Conservation (phyloP, 2,888 invertebrate species). For the Acleris cristana region DNA sequence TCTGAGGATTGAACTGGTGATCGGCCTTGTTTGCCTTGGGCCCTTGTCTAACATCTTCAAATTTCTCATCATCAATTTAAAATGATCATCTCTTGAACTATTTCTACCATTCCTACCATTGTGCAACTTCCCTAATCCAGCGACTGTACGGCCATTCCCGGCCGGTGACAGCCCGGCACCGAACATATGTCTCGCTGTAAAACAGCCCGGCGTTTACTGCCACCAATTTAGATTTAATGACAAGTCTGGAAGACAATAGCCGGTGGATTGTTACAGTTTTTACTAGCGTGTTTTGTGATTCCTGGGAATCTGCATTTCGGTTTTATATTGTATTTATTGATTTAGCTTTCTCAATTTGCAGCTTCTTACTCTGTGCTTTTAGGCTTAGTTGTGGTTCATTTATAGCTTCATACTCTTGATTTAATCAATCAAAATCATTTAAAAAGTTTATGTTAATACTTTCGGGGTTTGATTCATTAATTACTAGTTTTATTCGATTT, state of each 20-base stretch:
- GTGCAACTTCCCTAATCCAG: constrained; percentile 37
- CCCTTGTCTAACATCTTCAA: no score
- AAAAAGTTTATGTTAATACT: no score
- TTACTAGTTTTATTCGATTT: no score
- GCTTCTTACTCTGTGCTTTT: no score
- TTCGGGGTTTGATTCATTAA: no score
- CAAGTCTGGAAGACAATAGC: constrained; percentile 59
- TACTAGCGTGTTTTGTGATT: constrained; percentile 41
- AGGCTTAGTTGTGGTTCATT: no score
- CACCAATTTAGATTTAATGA: constrained; percentile 71
- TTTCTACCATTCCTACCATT: constrained; percentile 1
- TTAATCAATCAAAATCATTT: no score
- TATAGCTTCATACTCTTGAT: no score
- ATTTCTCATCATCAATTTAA: no score
- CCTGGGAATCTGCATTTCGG: constrained; percentile 22
- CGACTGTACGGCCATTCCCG: constrained; percentile 41
- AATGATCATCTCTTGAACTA: not conserved
- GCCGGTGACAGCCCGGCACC: constrained; percentile 62
- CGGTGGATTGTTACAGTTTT: constrained; percentile 42
- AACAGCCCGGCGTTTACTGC: constrained; percentile 62
- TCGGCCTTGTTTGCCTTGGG: no score
- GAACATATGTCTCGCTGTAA: constrained; percentile 74
- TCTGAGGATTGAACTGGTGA: no score
- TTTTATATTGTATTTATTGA: constrained; percentile 1
- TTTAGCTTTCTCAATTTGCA: no score